Percentiles rank a stretch among this genome's conserved stretches.
These are phyloP conservation scores for Steinernema hermaphroditum DNA, from an alignment of 2,888 invertebrate genomes.

Conservation along the genomic window DNA sequence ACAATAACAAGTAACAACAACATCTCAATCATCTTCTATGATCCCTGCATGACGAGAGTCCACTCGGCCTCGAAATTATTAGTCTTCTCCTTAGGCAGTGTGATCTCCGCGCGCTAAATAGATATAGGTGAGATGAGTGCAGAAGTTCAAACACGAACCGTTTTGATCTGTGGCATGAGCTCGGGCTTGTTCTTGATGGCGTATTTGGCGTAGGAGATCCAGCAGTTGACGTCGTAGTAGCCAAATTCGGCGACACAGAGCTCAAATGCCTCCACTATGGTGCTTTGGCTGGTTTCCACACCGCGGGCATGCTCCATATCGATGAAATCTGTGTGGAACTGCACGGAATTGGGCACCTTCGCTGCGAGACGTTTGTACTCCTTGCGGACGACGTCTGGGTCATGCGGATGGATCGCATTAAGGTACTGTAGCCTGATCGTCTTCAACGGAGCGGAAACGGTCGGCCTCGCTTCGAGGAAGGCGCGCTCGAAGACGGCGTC, in stretches of 20 bases:
- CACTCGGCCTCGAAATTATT: background rate
- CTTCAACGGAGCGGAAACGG: background rate
- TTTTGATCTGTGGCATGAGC: background rate
- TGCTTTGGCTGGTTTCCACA: background rate
- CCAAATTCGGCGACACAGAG: background rate
- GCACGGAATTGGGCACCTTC: background rate
- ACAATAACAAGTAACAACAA: background rate
- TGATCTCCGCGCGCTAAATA: background rate
- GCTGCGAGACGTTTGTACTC: background rate
- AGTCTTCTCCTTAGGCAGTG: background rate
- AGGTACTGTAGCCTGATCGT: background rate
- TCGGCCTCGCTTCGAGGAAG: background rate
- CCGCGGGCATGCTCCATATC: background rate
- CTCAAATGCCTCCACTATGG: background rate
- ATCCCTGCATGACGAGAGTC: conserved; percentile 1
- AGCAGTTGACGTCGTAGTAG: background rate
- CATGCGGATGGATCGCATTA: background rate
- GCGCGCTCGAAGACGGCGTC: conserved; percentile 6
- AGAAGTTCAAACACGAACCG: background rate
- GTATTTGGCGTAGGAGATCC: conserved; percentile 3
- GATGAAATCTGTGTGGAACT: background rate
- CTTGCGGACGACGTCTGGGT: conserved; percentile 6
- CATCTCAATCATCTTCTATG: background rate
- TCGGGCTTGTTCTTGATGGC: conserved; percentile 11
- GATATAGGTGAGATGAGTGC: background rate